Evolutionary conservation across 2,797 vertebrate genomes (phyloP).

Genomic region (Sebastes vulpes): DNA sequence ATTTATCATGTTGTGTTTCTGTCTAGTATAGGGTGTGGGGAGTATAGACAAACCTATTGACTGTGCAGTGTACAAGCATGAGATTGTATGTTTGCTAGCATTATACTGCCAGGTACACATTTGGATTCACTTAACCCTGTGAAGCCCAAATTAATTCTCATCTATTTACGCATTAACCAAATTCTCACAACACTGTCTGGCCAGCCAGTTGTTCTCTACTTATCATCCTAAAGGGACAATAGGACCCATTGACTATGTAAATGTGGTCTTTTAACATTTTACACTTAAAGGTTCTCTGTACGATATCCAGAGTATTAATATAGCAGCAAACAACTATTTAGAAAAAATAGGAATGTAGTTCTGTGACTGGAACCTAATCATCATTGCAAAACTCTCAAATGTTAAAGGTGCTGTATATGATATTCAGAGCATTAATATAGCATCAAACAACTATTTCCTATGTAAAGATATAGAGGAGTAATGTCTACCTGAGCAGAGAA

Average conservation of each 20-base stretch:
- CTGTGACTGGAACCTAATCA: no score
- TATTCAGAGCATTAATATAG: background rate
- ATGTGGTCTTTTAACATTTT: background rate
- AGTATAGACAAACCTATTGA: conserved; percentile 30
- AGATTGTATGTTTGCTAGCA: background rate
- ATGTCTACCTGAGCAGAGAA: no score
- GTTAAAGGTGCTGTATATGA: background rate
- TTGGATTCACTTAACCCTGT: background rate
- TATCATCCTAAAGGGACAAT: background rate
- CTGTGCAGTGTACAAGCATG: background rate
- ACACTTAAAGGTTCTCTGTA: background rate
- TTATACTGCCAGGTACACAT: background rate
- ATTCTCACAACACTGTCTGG: background rate
- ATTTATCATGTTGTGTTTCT: conserved; percentile 81
- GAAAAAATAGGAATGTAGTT: no score
- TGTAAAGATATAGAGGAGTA: background rate
- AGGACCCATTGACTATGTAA: background rate
- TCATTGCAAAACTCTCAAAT: no score
- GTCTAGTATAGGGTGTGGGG: conserved; percentile 50
- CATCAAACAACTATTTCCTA: background rate
- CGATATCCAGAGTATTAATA: background rate
- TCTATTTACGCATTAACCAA: background rate
- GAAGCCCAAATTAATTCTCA: background rate
- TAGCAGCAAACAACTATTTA: background rate
- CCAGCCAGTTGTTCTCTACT: background rate